Percentiles rank a stretch among this genome's conserved stretches.
Evolutionary conservation across 2,113 vertebrate genomes (phyloP).

Genomic region (Sphyrna mokarran): DNA sequence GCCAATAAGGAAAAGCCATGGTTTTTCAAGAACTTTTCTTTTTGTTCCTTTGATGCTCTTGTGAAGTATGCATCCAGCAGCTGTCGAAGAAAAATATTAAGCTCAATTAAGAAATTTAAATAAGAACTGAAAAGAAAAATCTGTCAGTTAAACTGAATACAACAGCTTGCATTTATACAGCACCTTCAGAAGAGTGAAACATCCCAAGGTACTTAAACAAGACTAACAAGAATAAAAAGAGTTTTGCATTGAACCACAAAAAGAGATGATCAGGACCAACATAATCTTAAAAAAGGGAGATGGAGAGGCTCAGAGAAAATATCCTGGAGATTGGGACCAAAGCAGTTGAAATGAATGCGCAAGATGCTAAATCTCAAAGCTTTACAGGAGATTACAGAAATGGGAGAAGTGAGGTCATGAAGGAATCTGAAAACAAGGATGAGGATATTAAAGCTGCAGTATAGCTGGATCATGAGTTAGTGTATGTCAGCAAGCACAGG

Average conservation of each 20-base stretch:
- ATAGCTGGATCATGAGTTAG: too few species aligned
- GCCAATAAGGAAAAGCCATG: constrained; percentile 92
- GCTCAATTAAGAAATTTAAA: not conserved
- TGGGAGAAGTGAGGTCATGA: too few species aligned
- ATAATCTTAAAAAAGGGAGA: not conserved
- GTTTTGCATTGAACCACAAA: not conserved
- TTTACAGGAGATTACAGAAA: too few species aligned
- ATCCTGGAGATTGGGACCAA: not conserved
- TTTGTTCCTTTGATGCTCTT: constrained; percentile 87
- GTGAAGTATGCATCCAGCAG: constrained; percentile 89
- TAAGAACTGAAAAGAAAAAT: not conserved
- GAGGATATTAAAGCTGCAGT: too few species aligned
- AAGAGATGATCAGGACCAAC: not conserved
- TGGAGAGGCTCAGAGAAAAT: not conserved
- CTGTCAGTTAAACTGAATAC: not conserved
- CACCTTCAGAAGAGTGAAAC: not conserved
- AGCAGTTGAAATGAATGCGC: not conserved
- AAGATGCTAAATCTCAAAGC: not conserved
- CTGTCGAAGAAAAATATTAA: constrained; percentile 52
- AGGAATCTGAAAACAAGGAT: too few species aligned
- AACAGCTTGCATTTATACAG: not conserved
- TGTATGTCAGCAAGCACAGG: too few species aligned
- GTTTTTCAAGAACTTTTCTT: constrained; percentile 92
- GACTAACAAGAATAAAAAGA: not conserved
- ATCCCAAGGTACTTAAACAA: not conserved